Evolutionary conservation across 2,113 vertebrate species (phyloP).

Genomic region (Callorhinus ursinus): DNA sequence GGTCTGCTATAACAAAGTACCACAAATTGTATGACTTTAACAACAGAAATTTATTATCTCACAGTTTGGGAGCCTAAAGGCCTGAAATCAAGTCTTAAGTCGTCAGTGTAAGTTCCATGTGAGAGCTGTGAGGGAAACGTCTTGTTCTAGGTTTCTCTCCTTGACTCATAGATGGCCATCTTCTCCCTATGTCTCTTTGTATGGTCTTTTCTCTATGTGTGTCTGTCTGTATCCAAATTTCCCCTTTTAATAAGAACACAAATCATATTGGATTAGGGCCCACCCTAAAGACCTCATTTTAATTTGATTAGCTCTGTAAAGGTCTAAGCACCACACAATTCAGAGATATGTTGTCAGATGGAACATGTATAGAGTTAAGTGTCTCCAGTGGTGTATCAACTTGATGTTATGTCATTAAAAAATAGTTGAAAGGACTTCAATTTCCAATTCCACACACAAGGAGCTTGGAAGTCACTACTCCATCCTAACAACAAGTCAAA

Average conservation of each 20-base stretch:
- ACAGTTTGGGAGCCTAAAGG: neutral
- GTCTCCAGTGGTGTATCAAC: neutral
- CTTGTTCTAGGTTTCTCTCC: neutral
- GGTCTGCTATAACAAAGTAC: neutral
- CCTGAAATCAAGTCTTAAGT: neutral
- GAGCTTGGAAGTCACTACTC: neutral
- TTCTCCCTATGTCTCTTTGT: neutral
- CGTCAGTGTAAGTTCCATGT: neutral
- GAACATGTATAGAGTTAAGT: neutral
- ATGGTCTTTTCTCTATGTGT: neutral
- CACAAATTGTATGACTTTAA: neutral
- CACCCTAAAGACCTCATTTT: neutral
- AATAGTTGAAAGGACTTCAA: neutral
- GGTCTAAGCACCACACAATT: neutral
- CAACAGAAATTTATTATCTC: neutral
- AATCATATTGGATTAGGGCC: neutral
- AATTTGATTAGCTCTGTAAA: neutral
- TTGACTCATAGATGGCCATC: neutral
- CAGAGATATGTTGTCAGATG: neutral
- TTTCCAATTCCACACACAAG: neutral
- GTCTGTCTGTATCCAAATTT: neutral
- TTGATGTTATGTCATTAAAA: neutral
- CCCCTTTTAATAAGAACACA: neutral
- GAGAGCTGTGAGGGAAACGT: neutral
- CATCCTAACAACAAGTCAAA: neutral